Percentiles rank a stretch among this genome's conserved stretches.
Conservation (phyloP, 2,888 invertebrate species). For the Xylophagus ater region DNA sequence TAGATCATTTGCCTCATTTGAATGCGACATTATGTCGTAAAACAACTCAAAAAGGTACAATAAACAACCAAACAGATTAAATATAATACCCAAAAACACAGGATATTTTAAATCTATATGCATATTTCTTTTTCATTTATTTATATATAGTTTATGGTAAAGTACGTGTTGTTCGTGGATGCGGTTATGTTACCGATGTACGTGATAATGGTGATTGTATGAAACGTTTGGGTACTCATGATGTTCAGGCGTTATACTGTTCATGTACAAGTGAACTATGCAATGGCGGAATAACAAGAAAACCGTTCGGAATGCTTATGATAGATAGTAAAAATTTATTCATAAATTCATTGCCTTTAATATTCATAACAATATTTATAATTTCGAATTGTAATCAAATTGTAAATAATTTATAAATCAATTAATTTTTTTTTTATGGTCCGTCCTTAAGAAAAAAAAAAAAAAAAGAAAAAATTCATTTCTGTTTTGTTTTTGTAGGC, state of each 20-base stretch:
- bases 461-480: no score
- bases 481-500: no score
- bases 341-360: constrained; percentile 23
- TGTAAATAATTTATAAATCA: no score
- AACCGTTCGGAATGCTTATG: constrained; percentile 21
- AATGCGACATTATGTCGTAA: constrained; percentile 67
- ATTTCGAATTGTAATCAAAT: no score
- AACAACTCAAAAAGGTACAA: constrained; percentile 62
- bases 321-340: constrained; percentile 24
- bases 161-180: constrained; percentile 63
- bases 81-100: background rate
- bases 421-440: no score
- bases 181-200: constrained; percentile 63
- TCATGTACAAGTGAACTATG: constrained; percentile 67
- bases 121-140: constrained; percentile 7
- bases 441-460: no score
- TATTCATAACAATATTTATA: constrained; percentile 2
- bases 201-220: constrained; percentile 51
- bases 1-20: constrained; percentile 50
- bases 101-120: background rate
- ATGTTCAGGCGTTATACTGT: constrained; percentile 64
- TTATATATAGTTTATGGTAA: constrained; percentile 59
- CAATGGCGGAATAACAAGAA: constrained; percentile 47
- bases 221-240: constrained; percentile 60
- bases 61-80: background rate